Evolutionary conservation across 2,113 vertebrate genomes (phyloP).

Genomic region (Hassar affinis): DNA sequence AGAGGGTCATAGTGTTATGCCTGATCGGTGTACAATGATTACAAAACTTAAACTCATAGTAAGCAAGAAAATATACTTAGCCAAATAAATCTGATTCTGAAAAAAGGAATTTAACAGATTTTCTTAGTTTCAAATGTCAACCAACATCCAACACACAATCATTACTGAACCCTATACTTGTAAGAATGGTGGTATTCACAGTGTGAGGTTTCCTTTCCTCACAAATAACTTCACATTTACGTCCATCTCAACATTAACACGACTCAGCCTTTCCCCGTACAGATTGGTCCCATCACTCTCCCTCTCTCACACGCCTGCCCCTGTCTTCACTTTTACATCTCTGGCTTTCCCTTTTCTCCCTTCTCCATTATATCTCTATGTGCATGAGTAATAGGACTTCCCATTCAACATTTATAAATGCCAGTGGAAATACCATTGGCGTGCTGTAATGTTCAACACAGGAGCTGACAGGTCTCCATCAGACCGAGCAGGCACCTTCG

Average conservation of each 20-base stretch:
- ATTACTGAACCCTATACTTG: background rate
- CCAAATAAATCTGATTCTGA: no score
- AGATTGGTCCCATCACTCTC: background rate
- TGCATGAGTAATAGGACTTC: constrained; percentile 58
- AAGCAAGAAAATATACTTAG: no score
- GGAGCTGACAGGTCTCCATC: constrained; percentile 59
- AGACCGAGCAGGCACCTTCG: constrained; percentile 41
- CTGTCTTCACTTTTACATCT: constrained; percentile 34
- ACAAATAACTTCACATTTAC: background rate
- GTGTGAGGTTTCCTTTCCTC: background rate
- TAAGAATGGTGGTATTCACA: background rate
- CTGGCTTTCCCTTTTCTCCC: constrained; percentile 30
- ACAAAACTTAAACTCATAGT: no score
- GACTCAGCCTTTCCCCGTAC: background rate
- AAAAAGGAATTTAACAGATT: background rate
- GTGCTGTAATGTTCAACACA: constrained; percentile 59
- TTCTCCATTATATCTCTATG: constrained; percentile 44
- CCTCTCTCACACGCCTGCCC: background rate
- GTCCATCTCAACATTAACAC: background rate
- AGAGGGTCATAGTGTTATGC: no score
- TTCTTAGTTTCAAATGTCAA: background rate
- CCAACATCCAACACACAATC: background rate
- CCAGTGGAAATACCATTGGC: constrained; percentile 67
- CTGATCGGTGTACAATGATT: no score
- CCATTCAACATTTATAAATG: constrained; percentile 74